Evolutionary conservation across 2,113 vertebrate genomes (phyloP).

Genomic region (Pseudois nayaur): DNA sequence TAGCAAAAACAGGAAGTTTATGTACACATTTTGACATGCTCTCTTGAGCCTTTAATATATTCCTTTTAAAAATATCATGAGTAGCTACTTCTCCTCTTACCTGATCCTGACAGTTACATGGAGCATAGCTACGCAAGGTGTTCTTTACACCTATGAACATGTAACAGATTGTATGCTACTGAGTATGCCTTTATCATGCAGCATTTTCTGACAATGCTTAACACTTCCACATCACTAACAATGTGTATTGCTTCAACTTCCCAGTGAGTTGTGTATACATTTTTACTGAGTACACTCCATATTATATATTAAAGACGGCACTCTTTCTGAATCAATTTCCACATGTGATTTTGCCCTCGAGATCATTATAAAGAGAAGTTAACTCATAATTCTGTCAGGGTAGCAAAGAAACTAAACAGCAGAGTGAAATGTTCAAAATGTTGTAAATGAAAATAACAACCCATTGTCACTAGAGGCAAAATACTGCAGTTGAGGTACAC

Average conservation of each 20-base stretch:
- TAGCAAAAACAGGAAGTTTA: background rate
- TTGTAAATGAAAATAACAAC: background rate
- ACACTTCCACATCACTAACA: background rate
- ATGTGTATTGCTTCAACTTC: background rate
- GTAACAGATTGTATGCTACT: background rate
- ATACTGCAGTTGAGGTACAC: background rate
- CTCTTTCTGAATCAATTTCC: background rate
- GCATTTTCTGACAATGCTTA: background rate
- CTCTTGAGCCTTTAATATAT: background rate
- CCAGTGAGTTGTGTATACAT: background rate
- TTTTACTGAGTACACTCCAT: background rate
- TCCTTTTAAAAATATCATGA: background rate
- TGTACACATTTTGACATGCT: background rate
- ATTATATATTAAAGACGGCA: background rate
- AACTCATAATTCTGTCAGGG: background rate
- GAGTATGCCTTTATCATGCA: background rate
- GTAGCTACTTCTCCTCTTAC: background rate
- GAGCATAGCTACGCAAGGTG: background rate
- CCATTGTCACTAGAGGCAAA: background rate
- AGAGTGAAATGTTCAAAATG: background rate
- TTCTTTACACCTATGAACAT: too few species aligned
- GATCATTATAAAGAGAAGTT: background rate
- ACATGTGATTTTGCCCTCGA: background rate
- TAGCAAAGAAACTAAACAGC: background rate
- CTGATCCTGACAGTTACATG: background rate